These are phyloP conservation scores for Diachasmimorpha longicaudata DNA, from an alignment of 1,140 invertebrate genomes.

Conservation along the genomic window DNA sequence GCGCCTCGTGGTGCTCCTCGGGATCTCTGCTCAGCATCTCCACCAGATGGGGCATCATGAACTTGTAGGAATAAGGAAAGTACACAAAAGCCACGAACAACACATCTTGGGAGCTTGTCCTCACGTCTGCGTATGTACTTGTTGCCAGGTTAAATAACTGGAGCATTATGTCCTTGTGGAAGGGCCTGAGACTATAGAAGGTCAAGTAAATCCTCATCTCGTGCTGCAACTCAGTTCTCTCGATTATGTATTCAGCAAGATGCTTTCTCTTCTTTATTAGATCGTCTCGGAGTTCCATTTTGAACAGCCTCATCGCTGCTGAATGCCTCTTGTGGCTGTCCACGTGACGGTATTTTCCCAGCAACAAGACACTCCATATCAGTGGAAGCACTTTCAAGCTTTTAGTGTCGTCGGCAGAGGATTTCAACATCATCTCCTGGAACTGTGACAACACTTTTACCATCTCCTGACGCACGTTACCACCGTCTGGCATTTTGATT, in stretches of 20 bases:
- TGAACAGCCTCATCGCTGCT: conserved; percentile 68
- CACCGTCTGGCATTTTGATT: conserved; percentile 68
- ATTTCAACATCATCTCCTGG: conserved; percentile 67
- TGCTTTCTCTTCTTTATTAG: conserved; percentile 68
- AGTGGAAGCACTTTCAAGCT: conserved; percentile 65
- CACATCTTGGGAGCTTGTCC: conserved; percentile 69
- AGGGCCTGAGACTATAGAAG: conserved; percentile 60
- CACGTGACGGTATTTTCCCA: conserved; percentile 63
- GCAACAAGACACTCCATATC: conserved; percentile 69
- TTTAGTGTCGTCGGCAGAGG: conserved; percentile 78
- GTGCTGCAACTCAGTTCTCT: conserved; percentile 72
- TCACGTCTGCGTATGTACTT: conserved; percentile 74
- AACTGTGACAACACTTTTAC: conserved; percentile 63
- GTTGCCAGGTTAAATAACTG: conserved; percentile 71
- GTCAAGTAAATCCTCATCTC: conserved; percentile 64
- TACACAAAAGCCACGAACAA: conserved; percentile 61
- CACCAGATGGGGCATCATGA: conserved; percentile 68
- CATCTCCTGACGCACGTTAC: conserved; percentile 68
- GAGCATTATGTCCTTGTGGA: conserved; percentile 68
- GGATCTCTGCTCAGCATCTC: conserved; percentile 67
- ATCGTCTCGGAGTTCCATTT: conserved; percentile 69
- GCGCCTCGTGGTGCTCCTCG: conserved; percentile 71
- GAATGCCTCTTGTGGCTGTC: conserved; percentile 65
- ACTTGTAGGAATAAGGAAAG: conserved; percentile 69
- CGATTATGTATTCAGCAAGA: conserved; percentile 70